Base-by-base conservation (phyloP, 2,797 vertebrate species). In the Melanotaenia trifasciata region DNA sequence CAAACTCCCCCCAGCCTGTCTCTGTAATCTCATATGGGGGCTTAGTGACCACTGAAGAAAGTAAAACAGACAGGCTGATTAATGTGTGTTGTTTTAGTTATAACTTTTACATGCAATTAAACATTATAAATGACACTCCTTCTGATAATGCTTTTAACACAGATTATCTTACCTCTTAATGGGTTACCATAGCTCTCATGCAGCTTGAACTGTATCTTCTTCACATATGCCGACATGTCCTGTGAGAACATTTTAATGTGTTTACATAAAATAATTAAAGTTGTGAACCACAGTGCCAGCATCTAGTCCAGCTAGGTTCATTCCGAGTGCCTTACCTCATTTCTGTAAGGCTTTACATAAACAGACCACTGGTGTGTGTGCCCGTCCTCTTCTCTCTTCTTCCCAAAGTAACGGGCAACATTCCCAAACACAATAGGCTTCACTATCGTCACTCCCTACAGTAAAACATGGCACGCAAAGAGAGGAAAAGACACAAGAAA, bases 191-290 rank as follows among this genome's bases (percentile, higher is more conserved):
- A 99, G 81, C 98, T 99, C 92, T 99, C 98, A 13, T 99, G 98
- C 38, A 99, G 90, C 85, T 99, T 99, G 90, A 99, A 99, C 51
- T 99, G 98, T 80, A 99, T 99, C 92, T 99, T 99, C 87, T 99
- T 99, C 59, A 99, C 97, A 38, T 99, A 99, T 1, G 98, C 97
- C 50, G 98, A 99, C 97, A 99, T 99, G 75, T 99, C 98, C 98
- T 99, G 78, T 64, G 91, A 89, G 0, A 84, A 61, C 0, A 63
- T 24, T 4, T 2, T 4, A 0, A 30, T 18, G 0, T 3, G 0
- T 45, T 63, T 1, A 20, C 1, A 53, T 7, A 53, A 8, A 35
- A 32, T 3, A 64, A 5, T 45, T 20, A 20, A 45, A 18, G 16
- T 7, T 5, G 5, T 45, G 16, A 45, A 45, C 40, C 14, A 16